Evolutionary conservation across 2,888 invertebrate genomes (phyloP).

Genomic region (Itoplectis maculator): DNA sequence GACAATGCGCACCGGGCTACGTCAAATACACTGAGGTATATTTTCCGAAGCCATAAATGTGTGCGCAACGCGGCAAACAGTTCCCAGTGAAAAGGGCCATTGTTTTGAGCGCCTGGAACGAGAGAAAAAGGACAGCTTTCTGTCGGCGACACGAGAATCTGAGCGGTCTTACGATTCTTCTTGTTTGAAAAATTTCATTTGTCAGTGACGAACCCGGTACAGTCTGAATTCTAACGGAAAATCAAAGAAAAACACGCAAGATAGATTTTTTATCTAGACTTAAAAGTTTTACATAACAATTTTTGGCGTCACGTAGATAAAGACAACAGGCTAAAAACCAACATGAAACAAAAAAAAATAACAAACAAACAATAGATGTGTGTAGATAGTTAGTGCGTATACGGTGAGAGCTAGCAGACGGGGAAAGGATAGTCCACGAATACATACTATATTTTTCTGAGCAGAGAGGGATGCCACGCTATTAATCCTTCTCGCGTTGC

Average conservation of each 20-base stretch:
- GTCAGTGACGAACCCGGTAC: constrained; percentile 66
- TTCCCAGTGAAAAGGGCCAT: constrained; percentile 8
- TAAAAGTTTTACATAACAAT: constrained; percentile 71
- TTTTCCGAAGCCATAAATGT: background rate
- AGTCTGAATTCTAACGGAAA: constrained; percentile 74
- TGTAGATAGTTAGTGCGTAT: constrained; percentile 72
- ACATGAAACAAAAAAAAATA: background rate
- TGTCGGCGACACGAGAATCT: constrained; percentile 51
- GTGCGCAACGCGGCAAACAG: too few species aligned
- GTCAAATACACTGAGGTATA: background rate
- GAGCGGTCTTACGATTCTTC: constrained; percentile 37
- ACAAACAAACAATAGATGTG: constrained; percentile 71
- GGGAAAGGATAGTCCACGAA: constrained; percentile 71
- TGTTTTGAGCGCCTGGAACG: constrained; percentile 1
- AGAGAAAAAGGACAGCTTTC: constrained; percentile 10
- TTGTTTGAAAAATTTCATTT: constrained; percentile 52
- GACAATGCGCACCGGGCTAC: constrained; percentile 2
- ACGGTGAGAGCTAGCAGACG: constrained; percentile 69
- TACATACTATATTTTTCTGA: constrained; percentile 65
- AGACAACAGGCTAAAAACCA: constrained; percentile 6
- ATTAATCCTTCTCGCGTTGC: constrained; percentile 54
- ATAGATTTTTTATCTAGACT: constrained; percentile 70
- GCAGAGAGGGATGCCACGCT: constrained; percentile 45
- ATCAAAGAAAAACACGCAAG: constrained; percentile 70
- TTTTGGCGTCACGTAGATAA: constrained; percentile 73